Percentiles rank a stretch among this genome's conserved stretches.
phyloP scores from a whole-genome alignment of 37 sponge, comb jelly and placozoan genomes.

The Mnemiopsis leidyi region DNA sequence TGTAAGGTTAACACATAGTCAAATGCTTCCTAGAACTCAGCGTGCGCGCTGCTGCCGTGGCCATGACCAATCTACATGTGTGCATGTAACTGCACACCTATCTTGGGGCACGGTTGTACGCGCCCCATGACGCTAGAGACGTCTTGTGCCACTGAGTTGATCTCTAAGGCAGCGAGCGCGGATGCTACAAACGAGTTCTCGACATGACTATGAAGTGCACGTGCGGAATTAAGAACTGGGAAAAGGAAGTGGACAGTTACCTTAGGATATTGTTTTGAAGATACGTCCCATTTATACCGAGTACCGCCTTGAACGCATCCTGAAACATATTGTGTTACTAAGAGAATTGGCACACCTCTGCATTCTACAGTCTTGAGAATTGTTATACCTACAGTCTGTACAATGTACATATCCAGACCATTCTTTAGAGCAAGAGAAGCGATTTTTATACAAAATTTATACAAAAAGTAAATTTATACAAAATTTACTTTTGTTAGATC shows the following conservation, averaged over 20 bases:
- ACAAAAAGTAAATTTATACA: too few relatives aligned
- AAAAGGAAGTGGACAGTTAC: background rate
- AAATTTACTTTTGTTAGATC: too few relatives aligned
- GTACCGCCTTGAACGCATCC: slow-evolving; percentile 65
- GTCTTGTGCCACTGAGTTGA: background rate
- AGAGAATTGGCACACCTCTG: too few relatives aligned
- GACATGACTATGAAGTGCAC: background rate
- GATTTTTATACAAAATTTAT: too few relatives aligned
- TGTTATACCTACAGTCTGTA: too few relatives aligned
- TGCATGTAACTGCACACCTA: too few relatives aligned
- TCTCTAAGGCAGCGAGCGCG: background rate
- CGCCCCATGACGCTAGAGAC: background rate
- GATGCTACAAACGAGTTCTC: background rate
- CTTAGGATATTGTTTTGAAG: slow-evolving; percentile 38
- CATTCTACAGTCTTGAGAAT: too few relatives aligned
- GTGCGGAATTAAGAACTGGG: too few relatives aligned
- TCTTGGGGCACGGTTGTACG: too few relatives aligned
- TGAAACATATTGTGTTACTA: background rate
- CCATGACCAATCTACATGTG: background rate
- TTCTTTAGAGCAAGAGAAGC: too few relatives aligned
- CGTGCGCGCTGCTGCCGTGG: background rate
- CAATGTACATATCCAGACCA: too few relatives aligned
- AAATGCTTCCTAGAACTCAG: slow-evolving; percentile 50
- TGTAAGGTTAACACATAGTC: slow-evolving; percentile 18
- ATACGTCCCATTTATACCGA: slow-evolving; percentile 24